phyloP scores from a whole-genome alignment of 2,797 vertebrate species.

The Chaenodraco wilsoni region DNA sequence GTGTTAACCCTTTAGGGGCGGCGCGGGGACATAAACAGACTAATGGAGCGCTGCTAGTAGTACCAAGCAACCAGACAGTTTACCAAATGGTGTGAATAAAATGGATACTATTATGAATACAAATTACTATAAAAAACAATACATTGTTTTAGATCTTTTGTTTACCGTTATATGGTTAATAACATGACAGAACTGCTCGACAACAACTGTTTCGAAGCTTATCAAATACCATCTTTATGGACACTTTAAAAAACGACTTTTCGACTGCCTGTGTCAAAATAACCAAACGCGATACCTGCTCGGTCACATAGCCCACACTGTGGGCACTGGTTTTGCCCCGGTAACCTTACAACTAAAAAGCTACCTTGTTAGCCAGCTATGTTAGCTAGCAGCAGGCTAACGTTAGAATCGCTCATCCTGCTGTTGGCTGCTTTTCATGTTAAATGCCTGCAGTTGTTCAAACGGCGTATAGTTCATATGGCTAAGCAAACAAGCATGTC shows the following conservation, averaged over 20 bases:
- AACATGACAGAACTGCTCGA: conserved; percentile 37
- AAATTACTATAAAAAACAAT: background rate
- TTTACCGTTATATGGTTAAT: conserved; percentile 17
- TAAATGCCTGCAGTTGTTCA: conserved; percentile 40
- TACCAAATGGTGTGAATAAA: background rate
- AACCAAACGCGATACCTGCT: background rate
- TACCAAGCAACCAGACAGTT: background rate
- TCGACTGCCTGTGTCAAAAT: background rate
- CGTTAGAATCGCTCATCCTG: conserved; percentile 51
- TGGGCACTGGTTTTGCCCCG: background rate
- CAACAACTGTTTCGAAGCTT: conserved; percentile 19
- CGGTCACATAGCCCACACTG: background rate
- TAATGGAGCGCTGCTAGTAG: conserved; percentile 14
- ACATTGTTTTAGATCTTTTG: conserved; percentile 9
- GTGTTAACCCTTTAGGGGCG: conserved; percentile 24
- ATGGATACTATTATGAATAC: rapidly evolving
- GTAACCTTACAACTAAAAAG: conserved; percentile 48
- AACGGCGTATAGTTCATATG: background rate
- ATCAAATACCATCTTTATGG: background rate
- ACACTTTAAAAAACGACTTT: background rate
- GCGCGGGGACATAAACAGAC: conserved; percentile 27
- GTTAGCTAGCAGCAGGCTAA: conserved; percentile 72
- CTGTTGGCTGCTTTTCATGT: conserved; percentile 39
- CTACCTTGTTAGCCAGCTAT: conserved; percentile 65
- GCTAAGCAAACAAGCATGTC: background rate